Conservation (phyloP, 2,113 vertebrate species). For the Regulus satrapa region DNA sequence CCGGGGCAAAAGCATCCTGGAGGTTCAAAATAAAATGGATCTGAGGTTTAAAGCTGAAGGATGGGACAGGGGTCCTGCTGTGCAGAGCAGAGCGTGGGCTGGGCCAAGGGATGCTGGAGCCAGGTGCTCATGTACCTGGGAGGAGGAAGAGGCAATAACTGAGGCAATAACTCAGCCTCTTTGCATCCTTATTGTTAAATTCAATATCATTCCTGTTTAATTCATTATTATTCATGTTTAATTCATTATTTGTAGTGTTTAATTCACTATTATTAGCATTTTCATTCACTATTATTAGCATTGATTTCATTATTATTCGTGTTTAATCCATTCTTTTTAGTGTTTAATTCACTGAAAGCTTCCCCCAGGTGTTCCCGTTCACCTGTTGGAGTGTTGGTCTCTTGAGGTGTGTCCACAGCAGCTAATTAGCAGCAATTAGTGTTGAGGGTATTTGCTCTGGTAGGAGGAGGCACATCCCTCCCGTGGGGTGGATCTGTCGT, state of each 20-base stretch:
- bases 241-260: background rate
- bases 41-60: background rate
- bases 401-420: background rate
- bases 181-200: background rate
- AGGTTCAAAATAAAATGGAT: background rate
- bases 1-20: background rate
- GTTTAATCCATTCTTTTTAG: background rate
- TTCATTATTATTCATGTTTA: background rate
- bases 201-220: too few species aligned
- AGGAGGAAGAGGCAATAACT: background rate
- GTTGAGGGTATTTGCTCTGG: accelerated
- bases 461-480: background rate
- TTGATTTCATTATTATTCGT: background rate
- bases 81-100: background rate
- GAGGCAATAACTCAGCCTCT: background rate
- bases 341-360: background rate
- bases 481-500: too few species aligned
- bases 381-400: background rate
- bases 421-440: background rate
- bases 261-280: background rate
- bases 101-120: background rate
- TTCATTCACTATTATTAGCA: background rate
- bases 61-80: background rate
- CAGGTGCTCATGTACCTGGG: background rate
- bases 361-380: background rate